These are phyloP conservation scores for Heliconius sara DNA, from an alignment of 2,888 invertebrate species.

Conservation along the genomic window DNA sequence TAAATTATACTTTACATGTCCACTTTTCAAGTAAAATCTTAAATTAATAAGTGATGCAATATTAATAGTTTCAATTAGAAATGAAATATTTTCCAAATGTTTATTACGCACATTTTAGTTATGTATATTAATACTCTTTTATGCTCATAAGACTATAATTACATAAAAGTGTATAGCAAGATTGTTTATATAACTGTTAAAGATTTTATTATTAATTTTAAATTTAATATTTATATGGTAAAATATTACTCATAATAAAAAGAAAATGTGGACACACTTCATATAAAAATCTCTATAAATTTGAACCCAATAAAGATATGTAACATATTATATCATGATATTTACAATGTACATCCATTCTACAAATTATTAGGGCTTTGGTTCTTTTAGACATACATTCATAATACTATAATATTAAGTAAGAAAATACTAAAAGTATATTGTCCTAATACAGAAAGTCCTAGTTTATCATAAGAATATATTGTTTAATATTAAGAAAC, in stretches of 20 bases:
- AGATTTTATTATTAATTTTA: background rate
- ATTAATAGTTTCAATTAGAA: too few species aligned
- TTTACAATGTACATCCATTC: slow-evolving; percentile 60
- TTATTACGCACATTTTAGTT: background rate
- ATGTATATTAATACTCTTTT: background rate
- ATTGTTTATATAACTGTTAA: slow-evolving; percentile 1
- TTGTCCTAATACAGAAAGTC: slow-evolving; percentile 67
- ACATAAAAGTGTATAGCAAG: background rate
- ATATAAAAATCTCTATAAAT: slow-evolving; percentile 47
- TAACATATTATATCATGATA: slow-evolving; percentile 64
- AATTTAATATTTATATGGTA: background rate
- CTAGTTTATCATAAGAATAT: slow-evolving; percentile 57
- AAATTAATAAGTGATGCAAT: background rate
- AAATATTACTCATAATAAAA: slow-evolving; percentile 1
- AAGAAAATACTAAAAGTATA: slow-evolving; percentile 59
- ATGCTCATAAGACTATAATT: background rate
- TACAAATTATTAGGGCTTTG: slow-evolving; percentile 51
- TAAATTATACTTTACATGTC: slow-evolving; percentile 8
- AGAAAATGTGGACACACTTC: slow-evolving; percentile 39
- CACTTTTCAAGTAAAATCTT: slow-evolving; percentile 9
- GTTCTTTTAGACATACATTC: slow-evolving; percentile 53
- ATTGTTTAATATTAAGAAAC: slow-evolving; percentile 17
- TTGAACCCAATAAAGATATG: slow-evolving; percentile 72
- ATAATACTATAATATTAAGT: slow-evolving; percentile 36
- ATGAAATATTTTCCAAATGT: background rate